phyloP scores from a whole-genome alignment of 1,140 invertebrate species.

The Armadillidium nasatum region DNA sequence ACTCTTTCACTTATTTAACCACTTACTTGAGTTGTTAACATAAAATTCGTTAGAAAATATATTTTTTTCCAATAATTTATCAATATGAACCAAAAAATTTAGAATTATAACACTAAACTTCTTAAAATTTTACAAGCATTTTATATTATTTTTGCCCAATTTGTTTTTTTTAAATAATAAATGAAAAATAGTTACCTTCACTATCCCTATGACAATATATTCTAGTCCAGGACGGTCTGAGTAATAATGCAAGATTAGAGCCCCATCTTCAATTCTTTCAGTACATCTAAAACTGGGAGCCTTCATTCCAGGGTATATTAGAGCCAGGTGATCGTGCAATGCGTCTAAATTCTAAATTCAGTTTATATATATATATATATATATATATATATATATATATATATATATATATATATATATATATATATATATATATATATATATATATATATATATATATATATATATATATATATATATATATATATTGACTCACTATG shows the following conservation, averaged over 20 bases:
- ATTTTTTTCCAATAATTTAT: too few species aligned
- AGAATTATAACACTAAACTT: too few species aligned
- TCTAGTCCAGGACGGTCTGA: slow-evolving; percentile 87
- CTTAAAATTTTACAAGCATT: too few species aligned
- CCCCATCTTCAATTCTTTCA: slow-evolving; percentile 74
- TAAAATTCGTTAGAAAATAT: too few species aligned
- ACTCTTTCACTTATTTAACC: not conserved
- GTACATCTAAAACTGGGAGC: slow-evolving; percentile 88
- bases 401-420: slow-evolving; percentile 14
- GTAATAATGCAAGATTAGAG: slow-evolving; percentile 84
- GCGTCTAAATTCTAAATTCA: slow-evolving; percentile 79
- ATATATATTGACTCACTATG: too few species aligned
- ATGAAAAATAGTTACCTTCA: slow-evolving; percentile 63
- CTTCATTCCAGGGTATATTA: slow-evolving; percentile 86
- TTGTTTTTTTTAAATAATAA: too few species aligned
- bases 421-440: slow-evolving; percentile 13
- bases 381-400: slow-evolving; percentile 26
- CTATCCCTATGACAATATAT: slow-evolving; percentile 88
- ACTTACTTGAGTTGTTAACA: too few species aligned
- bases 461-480: slow-evolving; percentile 19
- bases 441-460: slow-evolving; percentile 19
- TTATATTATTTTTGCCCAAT: too few species aligned
- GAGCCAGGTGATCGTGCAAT: slow-evolving; percentile 86
- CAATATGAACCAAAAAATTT: too few species aligned
- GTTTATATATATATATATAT: slow-evolving; percentile 20